Evolutionary conservation across 2,113 vertebrate genomes (phyloP).

Genomic region (Heliornis fulica): DNA sequence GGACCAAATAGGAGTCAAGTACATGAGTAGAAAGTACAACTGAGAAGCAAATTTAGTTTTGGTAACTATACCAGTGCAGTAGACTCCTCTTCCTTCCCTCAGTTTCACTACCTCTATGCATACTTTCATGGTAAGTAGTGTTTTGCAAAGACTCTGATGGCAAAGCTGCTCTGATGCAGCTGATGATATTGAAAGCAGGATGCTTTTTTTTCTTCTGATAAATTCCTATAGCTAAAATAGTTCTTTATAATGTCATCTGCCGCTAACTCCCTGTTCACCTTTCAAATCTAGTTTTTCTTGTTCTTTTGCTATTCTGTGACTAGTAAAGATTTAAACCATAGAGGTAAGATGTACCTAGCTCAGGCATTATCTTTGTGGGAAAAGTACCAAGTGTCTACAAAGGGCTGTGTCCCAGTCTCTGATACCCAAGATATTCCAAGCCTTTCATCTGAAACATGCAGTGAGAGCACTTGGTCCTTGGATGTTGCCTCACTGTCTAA

Average conservation of each 20-base stretch:
- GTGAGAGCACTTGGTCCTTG: neutral
- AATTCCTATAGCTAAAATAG: neutral
- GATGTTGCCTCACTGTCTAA: neutral
- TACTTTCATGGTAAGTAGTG: neutral
- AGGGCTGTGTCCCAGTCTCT: neutral
- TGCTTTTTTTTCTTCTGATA: neutral
- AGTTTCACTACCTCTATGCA: neutral
- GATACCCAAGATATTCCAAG: neutral
- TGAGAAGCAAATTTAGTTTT: neutral
- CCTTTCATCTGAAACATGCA: neutral
- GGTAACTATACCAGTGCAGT: neutral
- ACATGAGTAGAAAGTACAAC: neutral
- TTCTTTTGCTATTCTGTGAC: neutral
- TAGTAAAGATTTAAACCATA: neutral
- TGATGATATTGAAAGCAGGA: neutral
- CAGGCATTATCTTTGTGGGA: neutral
- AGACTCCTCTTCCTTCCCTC: neutral
- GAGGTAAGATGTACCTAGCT: neutral
- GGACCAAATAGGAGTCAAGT: neutral
- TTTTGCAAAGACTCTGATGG: neutral
- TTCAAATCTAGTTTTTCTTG: neutral
- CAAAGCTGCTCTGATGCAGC: neutral
- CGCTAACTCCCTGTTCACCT: neutral
- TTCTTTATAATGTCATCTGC: neutral
- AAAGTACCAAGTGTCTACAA: neutral